Evolutionary conservation across 2,797 vertebrate genomes (phyloP).

Genomic region (Clamator glandarius): DNA sequence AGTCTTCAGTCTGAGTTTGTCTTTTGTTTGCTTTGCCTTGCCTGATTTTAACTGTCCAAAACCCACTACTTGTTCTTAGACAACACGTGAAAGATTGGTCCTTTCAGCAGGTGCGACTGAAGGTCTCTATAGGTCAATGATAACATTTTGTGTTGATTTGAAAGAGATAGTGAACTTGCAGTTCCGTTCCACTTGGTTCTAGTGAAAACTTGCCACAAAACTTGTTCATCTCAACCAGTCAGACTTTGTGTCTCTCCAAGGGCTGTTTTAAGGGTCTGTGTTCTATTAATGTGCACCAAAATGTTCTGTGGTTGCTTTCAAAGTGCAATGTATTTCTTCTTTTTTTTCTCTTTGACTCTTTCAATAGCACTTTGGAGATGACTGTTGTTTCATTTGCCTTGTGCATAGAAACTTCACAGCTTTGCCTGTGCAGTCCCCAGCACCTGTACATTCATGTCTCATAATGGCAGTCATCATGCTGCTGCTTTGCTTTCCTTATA

Average conservation of each 20-base stretch:
- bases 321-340: not conserved
- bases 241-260: not conserved
- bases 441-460: not conserved
- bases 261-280: not conserved
- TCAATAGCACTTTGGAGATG: not conserved
- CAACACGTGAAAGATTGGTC: not conserved
- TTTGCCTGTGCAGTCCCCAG: not conserved
- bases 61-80: not conserved
- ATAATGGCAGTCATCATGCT: not conserved
- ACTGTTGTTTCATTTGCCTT: not conserved
- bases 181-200: not conserved
- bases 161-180: not conserved
- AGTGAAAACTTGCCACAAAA: not conserved
- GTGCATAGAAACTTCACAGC: not conserved
- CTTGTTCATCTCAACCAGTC: not conserved
- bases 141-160: not conserved
- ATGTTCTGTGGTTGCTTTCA: not conserved
- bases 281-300: not conserved
- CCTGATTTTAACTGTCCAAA: not conserved
- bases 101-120: not conserved
- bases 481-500: not conserved
- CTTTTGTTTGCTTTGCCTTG: not conserved
- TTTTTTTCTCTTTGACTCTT: not conserved
- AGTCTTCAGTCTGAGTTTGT: not conserved
- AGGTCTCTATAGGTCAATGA: not conserved